These are phyloP conservation scores for Tuta absoluta DNA, from an alignment of 2,888 invertebrate genomes.

Conservation along the genomic window DNA sequence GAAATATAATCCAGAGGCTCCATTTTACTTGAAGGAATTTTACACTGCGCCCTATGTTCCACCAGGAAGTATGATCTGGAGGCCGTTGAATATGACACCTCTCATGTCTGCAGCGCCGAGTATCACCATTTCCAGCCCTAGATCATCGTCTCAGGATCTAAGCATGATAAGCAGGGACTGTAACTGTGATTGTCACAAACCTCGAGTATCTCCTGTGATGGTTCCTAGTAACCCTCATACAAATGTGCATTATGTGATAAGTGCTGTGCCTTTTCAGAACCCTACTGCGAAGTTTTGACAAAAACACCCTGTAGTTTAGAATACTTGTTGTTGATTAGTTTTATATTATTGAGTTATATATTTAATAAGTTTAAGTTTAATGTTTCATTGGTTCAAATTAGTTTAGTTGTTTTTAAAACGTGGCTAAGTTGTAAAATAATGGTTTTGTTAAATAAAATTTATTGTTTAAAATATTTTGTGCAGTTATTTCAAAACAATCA, in stretches of 20 bases:
- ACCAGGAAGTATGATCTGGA: constrained; percentile 55
- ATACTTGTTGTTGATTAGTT: not conserved
- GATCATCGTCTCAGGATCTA: constrained; percentile 32
- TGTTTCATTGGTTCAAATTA: no score
- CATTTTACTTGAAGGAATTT: constrained; percentile 44
- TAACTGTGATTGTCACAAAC: constrained; percentile 55
- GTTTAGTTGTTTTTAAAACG: no score
- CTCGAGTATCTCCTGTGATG: constrained; percentile 28
- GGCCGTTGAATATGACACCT: constrained; percentile 50
- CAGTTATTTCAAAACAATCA: not conserved
- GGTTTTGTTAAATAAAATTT: not conserved
- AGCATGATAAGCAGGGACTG: constrained; percentile 41
- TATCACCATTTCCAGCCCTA: constrained; percentile 33
- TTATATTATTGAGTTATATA: not conserved
- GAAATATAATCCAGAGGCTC: constrained; percentile 31
- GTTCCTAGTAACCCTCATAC: constrained; percentile 33
- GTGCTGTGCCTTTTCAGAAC: constrained; percentile 48
- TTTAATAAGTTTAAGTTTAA: not conserved
- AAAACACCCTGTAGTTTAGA: not conserved
- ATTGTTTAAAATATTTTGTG: not conserved
- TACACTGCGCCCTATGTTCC: constrained; percentile 48
- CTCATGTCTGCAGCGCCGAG: constrained; percentile 39
- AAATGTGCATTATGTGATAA: constrained; percentile 53
- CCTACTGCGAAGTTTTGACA: constrained; percentile 36
- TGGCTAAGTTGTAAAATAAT: no score